Base-by-base conservation (phyloP, 30 jellyfish, hydroid and myxozoan species). In the Turritopsis dohrnii region DNA sequence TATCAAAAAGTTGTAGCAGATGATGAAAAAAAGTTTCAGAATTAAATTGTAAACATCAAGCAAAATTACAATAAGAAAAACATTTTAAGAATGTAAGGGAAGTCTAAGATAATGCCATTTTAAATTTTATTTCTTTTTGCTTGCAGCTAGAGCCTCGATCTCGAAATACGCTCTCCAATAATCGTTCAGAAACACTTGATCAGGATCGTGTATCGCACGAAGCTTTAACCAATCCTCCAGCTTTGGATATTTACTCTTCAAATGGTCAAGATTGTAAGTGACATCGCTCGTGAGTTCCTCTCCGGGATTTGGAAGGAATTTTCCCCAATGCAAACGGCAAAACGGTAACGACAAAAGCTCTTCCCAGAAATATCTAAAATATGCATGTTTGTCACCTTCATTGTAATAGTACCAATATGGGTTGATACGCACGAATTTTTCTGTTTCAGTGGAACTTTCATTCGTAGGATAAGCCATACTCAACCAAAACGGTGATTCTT, bases 401-500 rank as follows among this genome's bases (percentile, higher is more conserved):
- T 74, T 74, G 71, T 74, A 9, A 16, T 72, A 72, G 41, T 74
- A 74, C 83, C 83, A 74, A 74, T n/a, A 74, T n/a, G 83, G 65
- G n/a, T 74, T 41, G 41, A 74, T 29, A 7, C 83, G 72, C 16
- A 74, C 83, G 60, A 41, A 41, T 13, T 41, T 41, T 13, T 41
- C 60, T 41, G 60, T 41, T 41, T 41, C 60, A 41, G 60, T 41
- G 13, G 60, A 41, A 41, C 9, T 3, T 41, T 41, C 60, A 5
- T 5, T 41, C 5, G 60, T 41, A 41, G 9, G 76, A 25, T 66
- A 24, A 16, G 83, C 28, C 83, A 74, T 74, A 29, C 83, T 74
- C 4, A 74, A 29, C 83, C 83, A 74, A 4, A 74, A 74, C 4
- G 28, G 26, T 16, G 83, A 74, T 74, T 74, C 65, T 29, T 74